Base-by-base conservation (phyloP, 2,797 vertebrate genomes). In the Muscicapa comitata region DNA sequence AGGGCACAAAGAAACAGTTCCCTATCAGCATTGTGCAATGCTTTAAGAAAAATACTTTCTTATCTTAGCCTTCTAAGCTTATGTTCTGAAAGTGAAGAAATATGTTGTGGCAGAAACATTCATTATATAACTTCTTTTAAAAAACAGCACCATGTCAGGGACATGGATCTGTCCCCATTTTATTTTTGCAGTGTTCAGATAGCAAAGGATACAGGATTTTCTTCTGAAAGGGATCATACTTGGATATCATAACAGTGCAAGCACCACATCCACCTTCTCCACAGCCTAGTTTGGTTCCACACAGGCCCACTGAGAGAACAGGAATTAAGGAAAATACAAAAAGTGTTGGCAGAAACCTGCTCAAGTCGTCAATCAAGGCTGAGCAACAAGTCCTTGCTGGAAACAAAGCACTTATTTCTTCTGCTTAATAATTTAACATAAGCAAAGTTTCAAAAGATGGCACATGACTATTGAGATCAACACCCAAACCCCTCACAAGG, bases 241-340 rank as follows among this genome's bases (percentile, higher is more conserved):
- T 98, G 91, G 99, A 99, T 79, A 99, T 86, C 99, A 99, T 99
- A 92, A 99, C 99, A 2, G 99, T 99, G 70, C 99, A 99, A 67
- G 99, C 99, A 17, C 99, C 99, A 78, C 99, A 99, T 70, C 99
- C 99, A 4, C 99, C 99, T 97, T 99, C 99, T 89, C 99, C 99
- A 94, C 99, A 99, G 78, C 99, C 99, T 59, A 99, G 98, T 86
- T 99, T 99, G 51, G 99, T 99, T 76, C 99, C 99, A 15, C 98
- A 98, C 19, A 99, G 96, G 50, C 98, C 98, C 98, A 99, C 99
- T 99, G 97, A 83, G 42, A 47, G 20, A 89, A 43, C 31, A 43
- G n/a, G 45, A 43, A 86, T 98, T 98, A 98, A 98, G 98, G 98
- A 98, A 96, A 93, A 92, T 28, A 31, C 0, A 0, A 62, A 26